These are phyloP conservation scores for Diarsia dahlii DNA, from an alignment of 2,888 invertebrate genomes.

Conservation along the genomic window DNA sequence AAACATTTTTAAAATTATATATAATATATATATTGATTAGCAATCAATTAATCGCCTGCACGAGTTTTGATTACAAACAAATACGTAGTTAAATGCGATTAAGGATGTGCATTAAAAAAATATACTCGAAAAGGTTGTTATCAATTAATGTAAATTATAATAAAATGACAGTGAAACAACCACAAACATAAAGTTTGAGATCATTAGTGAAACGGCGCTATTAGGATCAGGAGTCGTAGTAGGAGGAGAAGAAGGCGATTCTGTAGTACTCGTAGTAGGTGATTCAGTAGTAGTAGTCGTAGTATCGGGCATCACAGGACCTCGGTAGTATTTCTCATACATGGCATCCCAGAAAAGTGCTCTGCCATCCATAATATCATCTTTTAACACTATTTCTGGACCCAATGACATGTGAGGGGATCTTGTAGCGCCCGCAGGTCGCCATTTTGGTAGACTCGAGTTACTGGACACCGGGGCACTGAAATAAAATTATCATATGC, in stretches of 20 bases:
- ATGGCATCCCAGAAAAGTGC: constrained; percentile 73
- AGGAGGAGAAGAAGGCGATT: not conserved
- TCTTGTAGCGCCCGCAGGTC: constrained; percentile 58
- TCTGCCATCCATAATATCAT: constrained; percentile 61
- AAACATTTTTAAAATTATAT: not conserved
- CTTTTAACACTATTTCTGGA: constrained; percentile 56
- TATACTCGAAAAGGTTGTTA: not conserved
- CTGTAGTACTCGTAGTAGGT: not conserved
- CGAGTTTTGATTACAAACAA: not conserved
- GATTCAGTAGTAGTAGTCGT: no score
- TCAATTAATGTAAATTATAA: not conserved
- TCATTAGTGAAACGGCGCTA: constrained; percentile 5
- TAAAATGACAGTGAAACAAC: constrained; percentile 24
- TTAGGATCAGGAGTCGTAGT: not conserved
- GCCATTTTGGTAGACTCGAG: constrained; percentile 68
- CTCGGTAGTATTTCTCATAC: constrained; percentile 70
- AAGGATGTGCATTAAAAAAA: not conserved
- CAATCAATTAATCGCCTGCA: not conserved
- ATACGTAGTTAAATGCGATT: not conserved
- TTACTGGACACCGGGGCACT: constrained; percentile 70
- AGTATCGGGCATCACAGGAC: constrained; percentile 65
- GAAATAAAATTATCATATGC: not conserved
- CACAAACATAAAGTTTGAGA: constrained; percentile 30
- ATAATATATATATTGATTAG: not conserved
- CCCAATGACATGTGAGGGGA: constrained; percentile 74